A percentile compares a stretch with the other conserved stretches of the same genome.
These are phyloP conservation scores for Pseudococcus longispinus DNA, from an alignment of 2,888 invertebrate genomes.

Conservation along the genomic window DNA sequence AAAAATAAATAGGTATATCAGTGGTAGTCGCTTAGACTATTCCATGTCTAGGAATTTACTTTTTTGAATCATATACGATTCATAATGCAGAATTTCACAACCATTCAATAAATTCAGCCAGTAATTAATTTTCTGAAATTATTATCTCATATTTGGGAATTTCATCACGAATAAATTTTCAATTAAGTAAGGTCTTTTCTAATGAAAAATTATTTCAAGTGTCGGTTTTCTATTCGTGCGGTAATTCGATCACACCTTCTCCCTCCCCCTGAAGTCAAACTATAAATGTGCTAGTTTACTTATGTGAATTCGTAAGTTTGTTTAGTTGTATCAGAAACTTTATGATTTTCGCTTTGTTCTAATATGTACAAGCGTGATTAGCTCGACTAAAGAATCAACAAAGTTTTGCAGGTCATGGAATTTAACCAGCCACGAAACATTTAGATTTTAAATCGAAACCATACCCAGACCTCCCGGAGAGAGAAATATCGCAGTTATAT, in stretches of 20 bases:
- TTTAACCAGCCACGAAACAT: not conserved
- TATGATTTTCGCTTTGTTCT: not conserved
- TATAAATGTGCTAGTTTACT: not conserved
- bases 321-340: not conserved
- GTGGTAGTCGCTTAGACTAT: too few relatives aligned
- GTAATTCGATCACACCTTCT: not conserved
- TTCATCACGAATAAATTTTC: not conserved
- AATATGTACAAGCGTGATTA: not conserved
- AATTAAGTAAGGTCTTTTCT: not conserved
- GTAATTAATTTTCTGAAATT: too few relatives aligned
- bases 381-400: not conserved
- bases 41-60: too few relatives aligned
- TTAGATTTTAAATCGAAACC: not conserved
- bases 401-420: constrained; percentile 6
- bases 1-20: too few relatives aligned
- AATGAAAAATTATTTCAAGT: not conserved
- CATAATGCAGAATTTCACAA: too few relatives aligned
- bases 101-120: too few relatives aligned
- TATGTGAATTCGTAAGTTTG: not conserved
- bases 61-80: too few relatives aligned
- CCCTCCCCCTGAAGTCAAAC: not conserved
- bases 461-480: too few relatives aligned
- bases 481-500: too few relatives aligned
- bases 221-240: not conserved
- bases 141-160: too few relatives aligned